Evolutionary conservation across 1,140 invertebrate genomes (phyloP).

Genomic region (Lepidurus couesii): DNA sequence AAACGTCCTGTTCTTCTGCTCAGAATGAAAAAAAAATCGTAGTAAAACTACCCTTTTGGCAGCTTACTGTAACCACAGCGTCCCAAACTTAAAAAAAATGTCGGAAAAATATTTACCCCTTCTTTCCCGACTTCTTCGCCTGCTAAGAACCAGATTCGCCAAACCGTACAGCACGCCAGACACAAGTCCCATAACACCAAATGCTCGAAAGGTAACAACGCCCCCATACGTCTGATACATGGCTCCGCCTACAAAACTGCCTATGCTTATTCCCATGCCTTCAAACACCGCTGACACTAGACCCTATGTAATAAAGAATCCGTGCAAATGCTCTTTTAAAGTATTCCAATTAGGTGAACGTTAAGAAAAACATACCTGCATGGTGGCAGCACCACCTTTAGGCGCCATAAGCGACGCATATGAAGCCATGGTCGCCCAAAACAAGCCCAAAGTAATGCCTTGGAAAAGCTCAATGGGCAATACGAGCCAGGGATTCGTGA

Average conservation of each 20-base stretch:
- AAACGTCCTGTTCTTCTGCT: conserved; percentile 4
- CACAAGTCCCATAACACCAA: conserved; percentile 60
- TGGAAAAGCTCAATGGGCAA: conserved; percentile 79
- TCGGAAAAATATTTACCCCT: conserved; percentile 15
- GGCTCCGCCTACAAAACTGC: conserved; percentile 65
- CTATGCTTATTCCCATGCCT: conserved; percentile 68
- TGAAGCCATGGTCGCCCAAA: conserved; percentile 76
- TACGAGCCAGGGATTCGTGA: conserved; percentile 72
- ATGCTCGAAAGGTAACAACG: conserved; percentile 59
- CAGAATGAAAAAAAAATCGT: not conserved
- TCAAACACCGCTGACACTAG: conserved; percentile 78
- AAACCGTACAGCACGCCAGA: conserved; percentile 54
- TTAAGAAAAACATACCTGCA: conserved; percentile 49
- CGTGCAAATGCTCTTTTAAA: conserved; percentile 32
- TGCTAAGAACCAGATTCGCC: conserved; percentile 4
- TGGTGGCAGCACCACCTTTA: conserved; percentile 76
- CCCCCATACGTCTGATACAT: conserved; percentile 58
- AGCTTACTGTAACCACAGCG: too few species aligned
- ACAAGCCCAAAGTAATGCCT: conserved; percentile 79
- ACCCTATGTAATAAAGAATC: conserved; percentile 47
- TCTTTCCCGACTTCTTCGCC: conserved; percentile 1
- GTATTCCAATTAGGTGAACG: conserved; percentile 40
- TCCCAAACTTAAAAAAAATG: not conserved
- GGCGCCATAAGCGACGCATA: conserved; percentile 80
- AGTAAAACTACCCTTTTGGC: too few species aligned